Evolutionary conservation across 2,888 invertebrate genomes (phyloP).

Genomic region (Meta bourneti): DNA sequence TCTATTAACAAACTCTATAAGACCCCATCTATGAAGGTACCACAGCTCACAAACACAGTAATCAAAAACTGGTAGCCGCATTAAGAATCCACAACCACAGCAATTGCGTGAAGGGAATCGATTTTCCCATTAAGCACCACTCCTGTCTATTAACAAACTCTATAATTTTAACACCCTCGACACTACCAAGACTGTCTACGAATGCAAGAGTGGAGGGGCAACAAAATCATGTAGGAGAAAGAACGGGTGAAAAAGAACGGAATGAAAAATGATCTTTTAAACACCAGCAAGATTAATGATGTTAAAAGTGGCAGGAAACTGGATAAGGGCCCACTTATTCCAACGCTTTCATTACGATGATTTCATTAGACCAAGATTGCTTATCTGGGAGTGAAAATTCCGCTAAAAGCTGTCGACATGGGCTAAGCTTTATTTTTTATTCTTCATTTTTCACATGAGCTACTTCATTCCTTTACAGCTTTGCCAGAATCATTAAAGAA

Average conservation of each 20-base stretch:
- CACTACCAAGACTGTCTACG: neutral
- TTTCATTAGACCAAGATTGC: constrained; percentile 53
- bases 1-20: too few relatives aligned
- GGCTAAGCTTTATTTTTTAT: neutral
- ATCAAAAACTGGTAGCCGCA: too few relatives aligned
- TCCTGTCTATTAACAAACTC: neutral
- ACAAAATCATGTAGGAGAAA: neutral
- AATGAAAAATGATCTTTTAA: constrained; percentile 69
- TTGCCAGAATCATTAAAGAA: neutral
- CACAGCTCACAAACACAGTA: too few relatives aligned
- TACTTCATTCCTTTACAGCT: neutral
- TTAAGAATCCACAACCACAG: too few relatives aligned
- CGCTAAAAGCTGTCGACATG: constrained; percentile 1
- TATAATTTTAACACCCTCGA: neutral
- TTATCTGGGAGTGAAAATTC: constrained; percentile 22
- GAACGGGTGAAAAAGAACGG: neutral
- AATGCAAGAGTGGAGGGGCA: neutral
- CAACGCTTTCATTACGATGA: constrained; percentile 24
- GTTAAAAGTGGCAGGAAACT: constrained; percentile 35
- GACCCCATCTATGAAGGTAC: too few relatives aligned
- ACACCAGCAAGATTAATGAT: constrained; percentile 70
- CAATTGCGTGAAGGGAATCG: too few relatives aligned
- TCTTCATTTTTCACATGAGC: neutral
- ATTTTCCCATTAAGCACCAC: too few relatives aligned
- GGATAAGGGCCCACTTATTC: constrained; percentile 23